These are phyloP conservation scores for Sinella curviseta DNA, from an alignment of 1,140 invertebrate genomes.

Conservation along the genomic window DNA sequence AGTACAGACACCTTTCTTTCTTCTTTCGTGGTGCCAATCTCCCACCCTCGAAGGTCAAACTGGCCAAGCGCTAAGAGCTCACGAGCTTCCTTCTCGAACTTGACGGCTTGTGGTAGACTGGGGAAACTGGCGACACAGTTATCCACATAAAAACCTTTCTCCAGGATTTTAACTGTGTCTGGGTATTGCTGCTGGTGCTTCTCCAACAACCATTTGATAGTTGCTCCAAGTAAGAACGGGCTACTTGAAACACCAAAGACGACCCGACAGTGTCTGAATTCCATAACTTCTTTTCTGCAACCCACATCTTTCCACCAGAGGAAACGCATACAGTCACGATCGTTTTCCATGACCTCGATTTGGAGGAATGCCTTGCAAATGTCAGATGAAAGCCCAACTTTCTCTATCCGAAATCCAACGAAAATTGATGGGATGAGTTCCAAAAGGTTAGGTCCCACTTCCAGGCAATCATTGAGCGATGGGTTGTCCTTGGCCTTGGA, in stretches of 20 bases:
- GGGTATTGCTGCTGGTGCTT: too few species aligned
- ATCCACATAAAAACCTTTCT: constrained; percentile 11
- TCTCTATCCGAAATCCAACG: not conserved
- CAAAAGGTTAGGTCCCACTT: not conserved
- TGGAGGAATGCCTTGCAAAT: constrained; percentile 21
- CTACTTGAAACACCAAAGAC: constrained; percentile 28
- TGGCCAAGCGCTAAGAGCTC: not conserved
- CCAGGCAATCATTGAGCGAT: not conserved
- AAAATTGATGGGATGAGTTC: constrained; percentile 30
- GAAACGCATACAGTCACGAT: not conserved
- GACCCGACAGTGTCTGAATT: not conserved
- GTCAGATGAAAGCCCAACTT: constrained; percentile 18
- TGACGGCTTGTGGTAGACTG: not conserved
- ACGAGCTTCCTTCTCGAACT: not conserved
- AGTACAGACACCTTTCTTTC: not conserved
- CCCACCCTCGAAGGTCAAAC: not conserved
- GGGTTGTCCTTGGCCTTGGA: not conserved
- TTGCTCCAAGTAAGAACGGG: constrained; percentile 23
- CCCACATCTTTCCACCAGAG: constrained; percentile 29
- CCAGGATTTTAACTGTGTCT: not conserved
- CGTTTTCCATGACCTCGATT: not conserved
- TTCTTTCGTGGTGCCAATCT: not conserved
- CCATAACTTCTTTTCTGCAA: not conserved
- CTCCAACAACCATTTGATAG: not conserved
- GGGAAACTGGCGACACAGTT: not conserved